Evolutionary conservation across 1,140 invertebrate genomes (phyloP).

Genomic region (Maconellicoccus hirsutus): DNA sequence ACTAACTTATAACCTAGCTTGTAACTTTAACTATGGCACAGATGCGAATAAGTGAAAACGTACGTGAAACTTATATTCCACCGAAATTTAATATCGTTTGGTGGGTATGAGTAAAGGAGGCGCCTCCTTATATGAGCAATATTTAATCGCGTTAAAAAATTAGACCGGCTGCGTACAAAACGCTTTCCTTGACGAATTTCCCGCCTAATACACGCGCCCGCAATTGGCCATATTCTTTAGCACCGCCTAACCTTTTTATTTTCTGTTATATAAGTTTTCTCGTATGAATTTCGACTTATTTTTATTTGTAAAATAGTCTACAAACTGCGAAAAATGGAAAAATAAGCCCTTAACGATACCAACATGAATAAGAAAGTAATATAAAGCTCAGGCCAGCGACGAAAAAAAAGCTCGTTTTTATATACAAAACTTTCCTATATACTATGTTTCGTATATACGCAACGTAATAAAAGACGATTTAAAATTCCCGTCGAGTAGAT

Average conservation of each 20-base stretch:
- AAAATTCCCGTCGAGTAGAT: conserved; percentile 3
- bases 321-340: background rate
- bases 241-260: no score
- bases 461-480: background rate
- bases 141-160: background rate
- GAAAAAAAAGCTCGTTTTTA: no score
- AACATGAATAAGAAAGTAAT: background rate
- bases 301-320: background rate
- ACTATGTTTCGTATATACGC: background rate
- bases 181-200: no score
- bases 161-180: background rate
- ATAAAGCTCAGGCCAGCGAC: background rate
- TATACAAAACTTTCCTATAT: no score
- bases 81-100: conserved; percentile 1
- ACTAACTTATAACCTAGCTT: conserved; percentile 16
- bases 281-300: background rate
- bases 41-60: conserved; percentile 17
- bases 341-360: background rate
- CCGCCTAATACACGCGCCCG: no score
- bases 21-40: conserved; percentile 18
- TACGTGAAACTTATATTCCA: conserved; percentile 17
- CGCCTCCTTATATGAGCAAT: conserved; percentile 7
- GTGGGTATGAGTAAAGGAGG: background rate
- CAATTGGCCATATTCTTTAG: no score
- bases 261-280: no score